A percentile compares a stretch with the other conserved stretches of the same genome.
phyloP scores from a whole-genome alignment of 1,140 invertebrate genomes.

The Diachasmimorpha longicaudata region DNA sequence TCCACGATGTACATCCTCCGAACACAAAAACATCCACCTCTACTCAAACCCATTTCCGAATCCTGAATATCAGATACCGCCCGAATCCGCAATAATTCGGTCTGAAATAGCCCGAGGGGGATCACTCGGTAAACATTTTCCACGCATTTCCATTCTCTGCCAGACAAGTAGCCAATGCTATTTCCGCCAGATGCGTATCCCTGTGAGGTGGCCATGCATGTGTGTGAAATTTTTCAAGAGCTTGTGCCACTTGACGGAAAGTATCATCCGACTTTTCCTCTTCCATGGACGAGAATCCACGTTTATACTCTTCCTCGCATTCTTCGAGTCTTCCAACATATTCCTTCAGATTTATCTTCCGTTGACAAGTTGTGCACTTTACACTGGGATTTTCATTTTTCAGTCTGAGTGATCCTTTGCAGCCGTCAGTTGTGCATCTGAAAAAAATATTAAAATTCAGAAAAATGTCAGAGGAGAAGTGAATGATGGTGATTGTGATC shows the following conservation, averaged over 20 bases:
- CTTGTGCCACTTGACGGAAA: constrained; percentile 60
- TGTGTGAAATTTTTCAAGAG: constrained; percentile 53
- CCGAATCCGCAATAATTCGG: too few species aligned
- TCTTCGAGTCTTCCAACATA: constrained; percentile 58
- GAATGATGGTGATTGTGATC: too few species aligned
- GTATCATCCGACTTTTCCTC: constrained; percentile 56
- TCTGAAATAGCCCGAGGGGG: too few species aligned
- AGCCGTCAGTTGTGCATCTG: constrained; percentile 68
- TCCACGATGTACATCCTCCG: too few species aligned
- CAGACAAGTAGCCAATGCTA: constrained; percentile 66
- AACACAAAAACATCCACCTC: too few species aligned
- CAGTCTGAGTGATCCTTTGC: constrained; percentile 61
- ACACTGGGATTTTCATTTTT: constrained; percentile 30
- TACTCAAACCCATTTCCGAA: too few species aligned
- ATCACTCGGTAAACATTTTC: constrained; percentile 15
- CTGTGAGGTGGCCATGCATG: constrained; percentile 67
- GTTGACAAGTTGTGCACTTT: constrained; percentile 65
- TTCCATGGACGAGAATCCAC: constrained; percentile 60
- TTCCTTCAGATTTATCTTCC: constrained; percentile 63
- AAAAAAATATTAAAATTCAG: constrained; percentile 31
- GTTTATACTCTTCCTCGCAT: constrained; percentile 62
- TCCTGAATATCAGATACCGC: too few species aligned
- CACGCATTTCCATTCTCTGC: constrained; percentile 55
- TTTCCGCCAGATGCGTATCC: constrained; percentile 68
- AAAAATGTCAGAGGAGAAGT: neutral